Conservation (phyloP, 2,888 invertebrate genomes). For the Lasiommata megera region DNA sequence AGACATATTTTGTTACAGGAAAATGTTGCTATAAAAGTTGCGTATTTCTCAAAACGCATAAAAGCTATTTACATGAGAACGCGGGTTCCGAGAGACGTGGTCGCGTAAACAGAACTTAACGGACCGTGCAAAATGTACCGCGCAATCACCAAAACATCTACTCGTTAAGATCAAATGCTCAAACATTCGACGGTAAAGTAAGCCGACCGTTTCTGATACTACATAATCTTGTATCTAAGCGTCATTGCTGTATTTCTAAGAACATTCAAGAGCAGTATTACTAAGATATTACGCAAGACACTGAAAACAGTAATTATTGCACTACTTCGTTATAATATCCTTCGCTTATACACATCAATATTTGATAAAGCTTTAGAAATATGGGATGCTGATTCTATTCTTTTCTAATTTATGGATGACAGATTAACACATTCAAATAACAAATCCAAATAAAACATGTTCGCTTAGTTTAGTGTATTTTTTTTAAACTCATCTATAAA, state of each 20-base stretch:
- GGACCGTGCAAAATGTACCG: constrained; percentile 41
- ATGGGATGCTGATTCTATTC: not conserved
- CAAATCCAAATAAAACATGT: too few relatives aligned
- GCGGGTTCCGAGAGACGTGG: constrained; percentile 15
- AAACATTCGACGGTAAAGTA: constrained; percentile 27
- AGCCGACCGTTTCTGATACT: constrained; percentile 24
- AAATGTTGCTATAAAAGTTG: not conserved
- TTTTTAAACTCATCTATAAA: too few relatives aligned
- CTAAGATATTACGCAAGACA: not conserved
- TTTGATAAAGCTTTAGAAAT: not conserved
- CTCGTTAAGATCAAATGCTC: constrained; percentile 41
- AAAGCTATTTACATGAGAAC: constrained; percentile 25
- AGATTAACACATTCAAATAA: too few relatives aligned
- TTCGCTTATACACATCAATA: too few relatives aligned
- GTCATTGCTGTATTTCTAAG: constrained; percentile 5
- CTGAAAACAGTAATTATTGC: not conserved
- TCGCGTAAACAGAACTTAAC: constrained; percentile 39
- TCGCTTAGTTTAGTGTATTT: too few relatives aligned
- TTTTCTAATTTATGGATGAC: not conserved
- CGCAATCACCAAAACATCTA: constrained; percentile 43
- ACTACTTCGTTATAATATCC: not conserved
- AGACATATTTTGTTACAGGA: not conserved
- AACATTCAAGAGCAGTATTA: not conserved
- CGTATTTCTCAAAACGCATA: constrained; percentile 20
- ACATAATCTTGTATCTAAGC: constrained; percentile 22